Base-by-base conservation (phyloP, 1,140 invertebrate species). In the Tenebrio molitor region DNA sequence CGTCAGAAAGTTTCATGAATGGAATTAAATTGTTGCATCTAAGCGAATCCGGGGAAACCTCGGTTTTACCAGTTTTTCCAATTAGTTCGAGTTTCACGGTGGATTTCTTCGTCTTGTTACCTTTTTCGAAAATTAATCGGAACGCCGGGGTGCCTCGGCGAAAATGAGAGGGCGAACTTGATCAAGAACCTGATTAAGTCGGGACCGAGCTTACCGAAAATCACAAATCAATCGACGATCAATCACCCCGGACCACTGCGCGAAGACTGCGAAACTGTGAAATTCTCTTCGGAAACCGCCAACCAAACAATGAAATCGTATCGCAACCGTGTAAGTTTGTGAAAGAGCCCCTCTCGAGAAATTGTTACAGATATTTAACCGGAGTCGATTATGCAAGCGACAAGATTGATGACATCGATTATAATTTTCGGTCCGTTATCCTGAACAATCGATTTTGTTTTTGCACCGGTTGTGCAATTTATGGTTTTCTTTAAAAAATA, bases 291-390 rank as follows among this genome's bases (percentile, higher is more conserved):
- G 16, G 46, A 10, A 23, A 23, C 10, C n/a, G 1, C 10, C 8
- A 53, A 53, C 21, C 6, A 53, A 21, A 53, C 46, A 53, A 53
- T 53, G 46, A 53, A 29, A 5, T 5, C 7, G 10, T 39, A 16
- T 58, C 15, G 23, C 19, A 53, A 53, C 14, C 10, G 29, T 33
- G 29, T 5, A 33, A n/a, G 10, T 58, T 58, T 58, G 23, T 58
- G 50, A 10, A 58, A 58, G 50, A 58, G 29, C 50, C 44, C 23
- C 50, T 58, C 50, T 58, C 50, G 23, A 34, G 19, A 25, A 25
- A 58, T 58, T 58, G 44, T 58, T 58, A 29, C 50, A 15, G 23
- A 29, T 58, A 21, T 58, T 29, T 58, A 33, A 29, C 36, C 36
- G n/a, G 2, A 2, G n/a, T n/a, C 36, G 6, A 3, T 29, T 29